phyloP scores from a whole-genome alignment of 1,140 invertebrate species.

The Notospermus geniculatus region DNA sequence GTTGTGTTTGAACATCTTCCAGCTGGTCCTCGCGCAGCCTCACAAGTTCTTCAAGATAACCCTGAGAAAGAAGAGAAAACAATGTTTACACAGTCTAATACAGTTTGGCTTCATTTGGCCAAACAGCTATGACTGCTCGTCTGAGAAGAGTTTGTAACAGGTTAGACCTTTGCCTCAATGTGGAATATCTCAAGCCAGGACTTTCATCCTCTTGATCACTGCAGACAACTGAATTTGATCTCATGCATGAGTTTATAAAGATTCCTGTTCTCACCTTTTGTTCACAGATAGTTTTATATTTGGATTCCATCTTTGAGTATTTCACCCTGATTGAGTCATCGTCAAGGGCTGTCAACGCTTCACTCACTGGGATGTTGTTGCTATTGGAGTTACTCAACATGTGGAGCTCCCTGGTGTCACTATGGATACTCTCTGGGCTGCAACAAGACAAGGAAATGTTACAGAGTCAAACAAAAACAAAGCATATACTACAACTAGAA shows the following conservation, averaged over 20 bases:
- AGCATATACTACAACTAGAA: too few relatives aligned
- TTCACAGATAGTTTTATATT: constrained; percentile 29
- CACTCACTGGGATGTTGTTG: constrained; percentile 20
- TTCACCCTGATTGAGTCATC: constrained; percentile 23
- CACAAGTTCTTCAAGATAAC: constrained; percentile 38
- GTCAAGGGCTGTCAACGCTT: constrained; percentile 14
- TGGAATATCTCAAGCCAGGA: neutral
- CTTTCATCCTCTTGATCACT: neutral
- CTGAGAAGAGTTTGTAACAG: neutral
- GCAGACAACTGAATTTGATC: neutral
- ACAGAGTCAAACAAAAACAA: too few relatives aligned
- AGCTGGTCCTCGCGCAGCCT: constrained; percentile 27
- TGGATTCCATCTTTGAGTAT: constrained; percentile 27
- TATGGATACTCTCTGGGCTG: constrained; percentile 21
- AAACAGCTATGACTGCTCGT: neutral
- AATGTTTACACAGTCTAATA: neutral
- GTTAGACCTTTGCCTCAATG: neutral
- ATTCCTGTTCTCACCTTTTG: constrained; percentile 30
- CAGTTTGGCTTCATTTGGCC: neutral
- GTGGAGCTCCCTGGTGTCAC: constrained; percentile 21
- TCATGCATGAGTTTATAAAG: neutral
- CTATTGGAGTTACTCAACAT: constrained; percentile 20
- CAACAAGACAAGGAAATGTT: neutral
- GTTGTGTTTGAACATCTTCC: constrained; percentile 21
- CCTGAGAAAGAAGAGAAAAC: too few relatives aligned